Base-by-base conservation (phyloP, 2,797 vertebrate species). In the Danio choprae region DNA sequence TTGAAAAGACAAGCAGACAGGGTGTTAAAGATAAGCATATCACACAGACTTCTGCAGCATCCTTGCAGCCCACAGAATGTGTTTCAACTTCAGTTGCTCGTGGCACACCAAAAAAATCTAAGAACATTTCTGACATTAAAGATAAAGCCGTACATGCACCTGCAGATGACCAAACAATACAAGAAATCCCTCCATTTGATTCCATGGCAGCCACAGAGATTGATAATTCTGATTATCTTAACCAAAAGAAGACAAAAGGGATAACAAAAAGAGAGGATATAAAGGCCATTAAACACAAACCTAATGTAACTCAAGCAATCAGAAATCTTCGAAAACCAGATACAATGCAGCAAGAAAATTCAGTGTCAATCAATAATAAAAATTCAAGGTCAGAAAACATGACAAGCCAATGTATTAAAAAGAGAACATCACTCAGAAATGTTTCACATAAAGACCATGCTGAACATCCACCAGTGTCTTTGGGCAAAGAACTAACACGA, bases 231-330 rank as follows among this genome's bases (percentile, higher is more conserved):
- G 16, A 59, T 50, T 22, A 18, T 15, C 12, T 36, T 50, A 44
- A 22, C 15, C 62, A 46, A 22, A 53, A 44, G 15, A 67, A 59
- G 22, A 16, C 40, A 77, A 55, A 70, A 5, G n/a, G 20, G 13
- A 59, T 40, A 12, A 20, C 4, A 0, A 69, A 69, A 59, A 58
- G 29, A 50, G 5, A 6, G 6, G 4, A 16, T 7, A 69, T 40
- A 59, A 77, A 77, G 43, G 7, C 16, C 41, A 58, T 16, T 20
- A 77, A 44, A 68, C 1, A 22, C 51, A 68, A 48, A 77, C 67
- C 16, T 20, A 29, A 16, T 13, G 12, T 68, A 65, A 44, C 11
- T 7, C 50, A 44, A 67, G 11, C 15, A 56, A 36, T 18, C 20
- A 20, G 15, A 6, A 29, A 11, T 44, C 29, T 76, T n/a, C 1